Evolutionary conservation across 2,113 vertebrate species (phyloP).

Genomic region (Oxyura jamaicensis): DNA sequence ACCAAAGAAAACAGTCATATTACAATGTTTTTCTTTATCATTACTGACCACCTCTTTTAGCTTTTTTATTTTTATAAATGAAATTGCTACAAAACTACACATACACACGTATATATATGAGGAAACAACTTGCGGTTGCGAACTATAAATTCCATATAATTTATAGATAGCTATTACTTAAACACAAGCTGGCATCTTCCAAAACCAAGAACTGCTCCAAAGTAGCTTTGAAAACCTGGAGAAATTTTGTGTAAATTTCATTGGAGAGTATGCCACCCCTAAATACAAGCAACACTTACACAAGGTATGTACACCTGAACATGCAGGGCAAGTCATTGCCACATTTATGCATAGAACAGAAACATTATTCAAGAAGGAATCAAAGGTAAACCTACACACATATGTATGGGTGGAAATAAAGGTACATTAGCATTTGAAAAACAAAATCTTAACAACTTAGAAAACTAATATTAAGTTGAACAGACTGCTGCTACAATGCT

Average conservation of each 20-base stretch:
- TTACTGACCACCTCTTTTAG: constrained; percentile 17
- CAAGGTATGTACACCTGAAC: background rate
- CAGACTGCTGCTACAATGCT: background rate
- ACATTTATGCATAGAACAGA: background rate
- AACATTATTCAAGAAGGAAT: background rate
- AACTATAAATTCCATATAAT: background rate
- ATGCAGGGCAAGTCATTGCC: background rate
- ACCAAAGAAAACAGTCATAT: constrained; percentile 59
- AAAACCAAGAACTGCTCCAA: background rate
- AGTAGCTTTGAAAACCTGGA: background rate
- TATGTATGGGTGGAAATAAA: background rate
- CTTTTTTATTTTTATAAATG: background rate
- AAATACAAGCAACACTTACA: background rate
- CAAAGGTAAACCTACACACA: fast-evolving
- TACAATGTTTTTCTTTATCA: constrained; percentile 49
- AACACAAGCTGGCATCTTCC: background rate
- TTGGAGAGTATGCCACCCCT: background rate
- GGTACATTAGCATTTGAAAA: background rate
- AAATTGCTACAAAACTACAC: background rate
- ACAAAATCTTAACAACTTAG: background rate
- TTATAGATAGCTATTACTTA: background rate
- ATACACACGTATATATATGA: background rate
- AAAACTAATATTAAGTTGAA: background rate
- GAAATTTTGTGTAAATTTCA: background rate
- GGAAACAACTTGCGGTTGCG: background rate